Base-by-base conservation (phyloP, 2,888 invertebrate genomes). In the Bursaphelenchus okinawaensis region DNA sequence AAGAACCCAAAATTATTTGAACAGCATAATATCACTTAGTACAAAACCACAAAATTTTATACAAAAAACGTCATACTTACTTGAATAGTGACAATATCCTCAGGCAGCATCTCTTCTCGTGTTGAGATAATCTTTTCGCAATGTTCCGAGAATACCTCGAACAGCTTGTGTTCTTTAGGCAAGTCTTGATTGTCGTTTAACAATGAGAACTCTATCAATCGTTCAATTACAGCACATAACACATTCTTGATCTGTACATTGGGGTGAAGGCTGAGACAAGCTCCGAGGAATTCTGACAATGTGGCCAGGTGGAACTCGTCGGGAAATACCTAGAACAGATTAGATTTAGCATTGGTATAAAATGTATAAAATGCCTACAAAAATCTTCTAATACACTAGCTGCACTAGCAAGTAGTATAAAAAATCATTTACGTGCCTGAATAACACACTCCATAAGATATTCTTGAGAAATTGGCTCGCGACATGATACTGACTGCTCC, bases 401-500 rank as follows among this genome's bases (percentile, higher is more conserved):
- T 19, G 9, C 1, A 19, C 24, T 31, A 28, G n/a, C n/a, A n/a
- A n/a, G n/a, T n/a, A n/a, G n/a, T 0, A 12, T 77, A 90, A 12
- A 51, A 40, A 16, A 19, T 24, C 19, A 23, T 16, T 62, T n/a
- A n/a, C n/a, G 20, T n/a, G 73, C 93, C 88, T 96, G 95, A 83
- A 95, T 95, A 66, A 96, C 92, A 83, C 95, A 95, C 84, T 96
- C 96, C 95, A 98, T 96, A 23, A 98, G 88, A 84, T 98, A 99
- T 85, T 98, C 96, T 86, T 98, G 96, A 12, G 98, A 95, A 68
- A 98, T 96, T 0, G 94, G 91, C 85, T 98, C 98, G 69, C 92
- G 86, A 83, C 98, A 99, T 83, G 93, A 94, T 61, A 98, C 96
- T 22, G 93, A 93, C 86, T 98, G 98, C 83, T 98, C 98, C 66